Percentiles rank a stretch among this genome's conserved stretches.
Conservation (phyloP, 2,113 vertebrate genomes). For the Tauraco erythrolophus region DNA sequence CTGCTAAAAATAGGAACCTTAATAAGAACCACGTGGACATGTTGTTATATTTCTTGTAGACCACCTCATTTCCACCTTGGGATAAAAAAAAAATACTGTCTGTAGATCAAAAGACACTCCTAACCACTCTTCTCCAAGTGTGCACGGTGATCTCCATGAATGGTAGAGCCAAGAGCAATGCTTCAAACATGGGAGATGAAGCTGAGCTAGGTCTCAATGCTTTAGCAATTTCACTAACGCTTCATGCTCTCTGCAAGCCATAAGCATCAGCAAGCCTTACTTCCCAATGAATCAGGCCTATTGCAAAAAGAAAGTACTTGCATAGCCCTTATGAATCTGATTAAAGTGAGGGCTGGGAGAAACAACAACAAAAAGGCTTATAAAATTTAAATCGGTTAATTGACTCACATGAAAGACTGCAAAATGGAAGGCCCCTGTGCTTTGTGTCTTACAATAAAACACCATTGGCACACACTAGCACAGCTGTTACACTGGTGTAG, state of each 20-base stretch:
- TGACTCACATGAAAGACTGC: not conserved
- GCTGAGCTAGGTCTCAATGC: not conserved
- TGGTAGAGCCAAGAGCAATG: not conserved
- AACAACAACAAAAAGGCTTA: not conserved
- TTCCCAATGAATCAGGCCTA: not conserved
- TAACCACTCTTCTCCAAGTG: not conserved
- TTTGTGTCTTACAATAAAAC: not conserved
- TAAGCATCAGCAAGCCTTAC: not conserved
- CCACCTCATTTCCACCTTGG: not conserved
- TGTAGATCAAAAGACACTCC: not conserved
- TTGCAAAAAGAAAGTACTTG: not conserved
- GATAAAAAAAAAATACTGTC: not conserved
- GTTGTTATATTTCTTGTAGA: not conserved
- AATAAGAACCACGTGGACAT: not conserved
- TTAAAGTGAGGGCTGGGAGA: not conserved
- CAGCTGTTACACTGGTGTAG: not conserved
- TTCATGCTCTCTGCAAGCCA: not conserved
- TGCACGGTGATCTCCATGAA: not conserved
- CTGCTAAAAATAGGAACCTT: not conserved
- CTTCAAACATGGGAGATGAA: not conserved
- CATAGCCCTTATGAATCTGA: not conserved
- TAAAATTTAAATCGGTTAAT: not conserved
- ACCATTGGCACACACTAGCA: not conserved
- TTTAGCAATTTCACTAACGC: not conserved
- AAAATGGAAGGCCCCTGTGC: not conserved